A percentile compares a stretch with the other conserved stretches of the same genome.
Evolutionary conservation across 1,140 invertebrate species (phyloP).

Genomic region (Hycleus phaleratus): DNA sequence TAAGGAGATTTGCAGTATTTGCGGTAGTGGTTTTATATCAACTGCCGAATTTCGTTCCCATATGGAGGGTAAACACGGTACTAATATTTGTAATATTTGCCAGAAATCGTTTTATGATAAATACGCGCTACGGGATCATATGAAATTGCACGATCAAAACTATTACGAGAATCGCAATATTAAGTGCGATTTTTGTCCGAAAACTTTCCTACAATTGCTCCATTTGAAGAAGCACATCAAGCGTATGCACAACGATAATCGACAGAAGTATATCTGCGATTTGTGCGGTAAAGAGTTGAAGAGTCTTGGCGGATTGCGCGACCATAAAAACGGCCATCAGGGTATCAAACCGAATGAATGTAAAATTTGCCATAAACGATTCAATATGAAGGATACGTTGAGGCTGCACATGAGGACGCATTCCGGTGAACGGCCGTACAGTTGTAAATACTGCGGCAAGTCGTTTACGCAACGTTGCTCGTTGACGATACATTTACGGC

Average conservation of each 20-base stretch:
- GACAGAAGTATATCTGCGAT: constrained; percentile 29
- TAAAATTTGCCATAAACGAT: constrained; percentile 51
- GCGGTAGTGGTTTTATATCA: too few species aligned
- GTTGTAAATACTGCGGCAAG: constrained; percentile 59
- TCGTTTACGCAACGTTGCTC: constrained; percentile 41
- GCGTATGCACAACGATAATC: constrained; percentile 22
- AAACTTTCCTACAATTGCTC: constrained; percentile 33
- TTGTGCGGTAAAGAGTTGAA: constrained; percentile 30
- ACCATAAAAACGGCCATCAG: constrained; percentile 22
- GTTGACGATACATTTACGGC: constrained; percentile 39
- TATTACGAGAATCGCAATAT: constrained; percentile 38
- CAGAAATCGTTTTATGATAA: constrained; percentile 30
- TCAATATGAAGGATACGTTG: constrained; percentile 49
- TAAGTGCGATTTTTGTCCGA: constrained; percentile 43
- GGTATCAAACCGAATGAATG: constrained; percentile 35
- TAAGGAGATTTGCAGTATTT: constrained; percentile 3
- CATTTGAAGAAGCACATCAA: constrained; percentile 23
- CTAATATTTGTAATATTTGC: constrained; percentile 29
- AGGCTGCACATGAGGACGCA: constrained; percentile 52
- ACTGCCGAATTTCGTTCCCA: too few species aligned
- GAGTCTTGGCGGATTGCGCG: constrained; percentile 26
- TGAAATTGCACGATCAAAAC: constrained; percentile 22
- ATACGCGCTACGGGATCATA: constrained; percentile 26
- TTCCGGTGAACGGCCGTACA: constrained; percentile 63
- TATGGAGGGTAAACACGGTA: too few species aligned